A percentile compares a stretch with the other conserved stretches of the same genome.
Conservation (phyloP, 2,888 invertebrate species). For the Hypolimnas misippus region DNA sequence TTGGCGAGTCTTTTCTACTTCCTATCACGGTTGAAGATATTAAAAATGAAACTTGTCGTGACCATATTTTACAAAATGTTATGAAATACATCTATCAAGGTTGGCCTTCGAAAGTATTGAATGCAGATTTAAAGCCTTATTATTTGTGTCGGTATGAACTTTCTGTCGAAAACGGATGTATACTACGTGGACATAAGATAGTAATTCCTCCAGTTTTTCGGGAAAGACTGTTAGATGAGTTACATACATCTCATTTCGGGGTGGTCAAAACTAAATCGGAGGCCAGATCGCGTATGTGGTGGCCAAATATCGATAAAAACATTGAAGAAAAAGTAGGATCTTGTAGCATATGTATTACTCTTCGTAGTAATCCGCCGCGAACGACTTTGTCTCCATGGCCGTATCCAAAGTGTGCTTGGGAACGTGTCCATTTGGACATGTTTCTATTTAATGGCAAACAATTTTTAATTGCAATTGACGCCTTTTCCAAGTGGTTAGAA, state of each 20-base stretch:
- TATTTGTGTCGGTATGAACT: background rate
- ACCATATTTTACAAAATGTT: background rate
- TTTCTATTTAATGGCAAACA: background rate
- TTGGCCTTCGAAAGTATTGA: background rate
- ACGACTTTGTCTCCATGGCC: slow-evolving; percentile 36
- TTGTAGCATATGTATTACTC: slow-evolving; percentile 24
- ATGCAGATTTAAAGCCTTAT: background rate
- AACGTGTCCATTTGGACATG: slow-evolving; percentile 34
- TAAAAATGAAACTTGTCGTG: background rate
- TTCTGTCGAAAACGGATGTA: slow-evolving; percentile 23
- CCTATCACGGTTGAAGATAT: slow-evolving; percentile 6
- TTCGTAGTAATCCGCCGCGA: slow-evolving; percentile 31
- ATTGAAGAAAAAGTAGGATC: slow-evolving; percentile 36
- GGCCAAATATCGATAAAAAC: slow-evolving; percentile 33
- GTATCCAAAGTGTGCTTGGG: slow-evolving; percentile 25
- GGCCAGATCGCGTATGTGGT: slow-evolving; percentile 35
- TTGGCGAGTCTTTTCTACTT: background rate
- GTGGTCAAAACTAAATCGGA: slow-evolving; percentile 39
- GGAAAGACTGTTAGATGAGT: slow-evolving; percentile 32
- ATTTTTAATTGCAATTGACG: slow-evolving; percentile 34
- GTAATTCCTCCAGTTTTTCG: slow-evolving; percentile 16
- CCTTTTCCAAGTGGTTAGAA: slow-evolving; percentile 35
- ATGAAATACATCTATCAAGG: background rate
- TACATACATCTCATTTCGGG: slow-evolving; percentile 34
- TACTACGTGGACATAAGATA: slow-evolving; percentile 26